Conservation (phyloP, 2,888 invertebrate genomes). For the Diadromus collaris region DNA sequence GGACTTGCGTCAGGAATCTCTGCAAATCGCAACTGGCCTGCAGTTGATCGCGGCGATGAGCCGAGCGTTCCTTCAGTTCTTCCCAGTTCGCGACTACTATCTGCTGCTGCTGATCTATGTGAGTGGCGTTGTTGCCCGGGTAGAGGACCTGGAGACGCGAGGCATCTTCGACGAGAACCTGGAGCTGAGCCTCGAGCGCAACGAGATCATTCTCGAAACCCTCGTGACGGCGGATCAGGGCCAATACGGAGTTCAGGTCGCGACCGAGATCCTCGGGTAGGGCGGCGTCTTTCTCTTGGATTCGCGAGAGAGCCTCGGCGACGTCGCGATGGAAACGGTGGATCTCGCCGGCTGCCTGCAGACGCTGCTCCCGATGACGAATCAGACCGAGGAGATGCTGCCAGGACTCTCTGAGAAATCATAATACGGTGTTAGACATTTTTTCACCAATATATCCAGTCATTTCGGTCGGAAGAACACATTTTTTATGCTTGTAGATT, state of each 20-base stretch:
- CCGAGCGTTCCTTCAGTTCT: constrained; percentile 90
- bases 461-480: constrained; percentile 31
- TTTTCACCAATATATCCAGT: not conserved
- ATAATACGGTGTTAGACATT: constrained; percentile 42
- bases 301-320: constrained; percentile 93
- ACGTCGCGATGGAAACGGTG: constrained; percentile 98
- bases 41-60: constrained; percentile 89
- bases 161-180: constrained; percentile 96
- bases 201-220: constrained; percentile 96
- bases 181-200: constrained; percentile 94
- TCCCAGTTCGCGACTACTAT: constrained; percentile 94
- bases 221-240: constrained; percentile 93
- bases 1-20: constrained; percentile 91
- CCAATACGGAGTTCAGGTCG: constrained; percentile 93
- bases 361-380: constrained; percentile 91
- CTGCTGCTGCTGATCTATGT: constrained; percentile 93
- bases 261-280: constrained; percentile 91
- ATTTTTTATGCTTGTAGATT: not conserved
- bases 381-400: constrained; percentile 93
- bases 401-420: constrained; percentile 87
- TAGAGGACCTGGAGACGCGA: constrained; percentile 92
- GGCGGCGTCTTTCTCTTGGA: constrained; percentile 93
- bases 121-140: constrained; percentile 95
- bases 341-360: constrained; percentile 97
- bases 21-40: constrained; percentile 95